Base-by-base conservation (phyloP, 2,888 invertebrate genomes). In the Busseola fusca region DNA sequence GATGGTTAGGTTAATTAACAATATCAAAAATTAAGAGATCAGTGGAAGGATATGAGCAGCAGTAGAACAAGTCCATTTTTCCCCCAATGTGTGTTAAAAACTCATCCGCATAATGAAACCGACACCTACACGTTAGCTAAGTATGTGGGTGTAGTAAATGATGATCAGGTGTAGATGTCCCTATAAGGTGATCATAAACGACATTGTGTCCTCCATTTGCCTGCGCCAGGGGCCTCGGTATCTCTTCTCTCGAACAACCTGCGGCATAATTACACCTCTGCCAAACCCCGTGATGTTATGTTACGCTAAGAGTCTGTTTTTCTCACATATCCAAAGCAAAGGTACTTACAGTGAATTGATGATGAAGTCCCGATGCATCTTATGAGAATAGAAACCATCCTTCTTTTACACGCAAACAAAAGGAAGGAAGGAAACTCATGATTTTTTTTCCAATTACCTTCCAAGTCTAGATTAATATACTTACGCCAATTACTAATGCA, bases 121-220 rank as follows among this genome's bases (percentile, higher is more conserved):
- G 6, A 54, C 42, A 63, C 63, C 60, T 10, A 52, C 42, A 25
- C 30, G 7, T 18, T 30, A 10, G 21, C 16, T 25, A n/a, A n/a
- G n/a, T n/a, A 3, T 30, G 64, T 74, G 37, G 71, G 34, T 3
- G 74, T 37, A 10, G n/a, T n/a, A 45, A 14, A 63, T 64, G 37
- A 34, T 45, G 14, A 64, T 18, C 42, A 54, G 42, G 34, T 52
- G 34, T 56, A 25, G 42, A 45, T 45, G 10, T 65, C 25, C 6
- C 0, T n/a, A 30, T 18, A 50, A 21, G 30, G 14, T 14, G 5
- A 67, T 12, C 34, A 27, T 45, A 45, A 45, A 69, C 42, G 27
- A n/a, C n/a, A n/a, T n/a, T n/a, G n/a, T n/a, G n/a, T n/a, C n/a
- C n/a, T n/a, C n/a, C n/a, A n/a, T n/a, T n/a, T n/a, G n/a, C n/a